Percentiles rank a stretch among this genome's conserved stretches.
phyloP scores from a whole-genome alignment of 2,113 vertebrate genomes.

The Antechinus flavipes region DNA sequence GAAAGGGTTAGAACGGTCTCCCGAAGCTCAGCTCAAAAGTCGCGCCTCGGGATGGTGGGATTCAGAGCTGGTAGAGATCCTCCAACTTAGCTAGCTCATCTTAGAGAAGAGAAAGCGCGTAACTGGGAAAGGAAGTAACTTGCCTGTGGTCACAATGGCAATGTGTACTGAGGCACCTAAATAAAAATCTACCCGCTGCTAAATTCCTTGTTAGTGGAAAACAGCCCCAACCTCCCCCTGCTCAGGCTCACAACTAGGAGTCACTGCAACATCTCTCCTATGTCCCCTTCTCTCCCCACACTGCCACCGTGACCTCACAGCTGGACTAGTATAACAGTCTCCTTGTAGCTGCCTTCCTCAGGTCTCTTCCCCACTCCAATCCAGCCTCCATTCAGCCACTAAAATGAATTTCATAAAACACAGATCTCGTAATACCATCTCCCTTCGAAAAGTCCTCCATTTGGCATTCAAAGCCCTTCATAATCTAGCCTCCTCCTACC shows the following conservation, averaged over 20 bases:
- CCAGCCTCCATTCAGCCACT: neutral
- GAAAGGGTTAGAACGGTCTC: neutral
- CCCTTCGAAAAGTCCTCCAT: neutral
- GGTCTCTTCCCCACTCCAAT: neutral
- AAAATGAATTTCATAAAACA: neutral
- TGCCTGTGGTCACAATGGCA: neutral
- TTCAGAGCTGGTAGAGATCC: neutral
- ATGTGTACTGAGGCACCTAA: neutral
- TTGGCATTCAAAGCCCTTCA: neutral
- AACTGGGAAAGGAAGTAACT: neutral
- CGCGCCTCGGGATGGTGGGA: too few species aligned
- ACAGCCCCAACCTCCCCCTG: neutral
- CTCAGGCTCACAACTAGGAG: neutral
- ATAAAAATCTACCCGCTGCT: neutral
- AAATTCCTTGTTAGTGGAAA: neutral
- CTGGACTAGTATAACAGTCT: neutral
- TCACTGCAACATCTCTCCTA: neutral
- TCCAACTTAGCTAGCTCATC: neutral
- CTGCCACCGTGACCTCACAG: too few species aligned
- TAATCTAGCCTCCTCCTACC: neutral
- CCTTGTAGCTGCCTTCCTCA: neutral
- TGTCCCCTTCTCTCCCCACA: neutral
- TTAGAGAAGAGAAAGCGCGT: neutral
- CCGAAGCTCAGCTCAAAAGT: too few species aligned
- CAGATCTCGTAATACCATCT: neutral